Evolutionary conservation across 2,113 vertebrate species (phyloP), one percentile per base, ranked within the genome.

Genomic region (Tachuris rubrigastra): DNA sequence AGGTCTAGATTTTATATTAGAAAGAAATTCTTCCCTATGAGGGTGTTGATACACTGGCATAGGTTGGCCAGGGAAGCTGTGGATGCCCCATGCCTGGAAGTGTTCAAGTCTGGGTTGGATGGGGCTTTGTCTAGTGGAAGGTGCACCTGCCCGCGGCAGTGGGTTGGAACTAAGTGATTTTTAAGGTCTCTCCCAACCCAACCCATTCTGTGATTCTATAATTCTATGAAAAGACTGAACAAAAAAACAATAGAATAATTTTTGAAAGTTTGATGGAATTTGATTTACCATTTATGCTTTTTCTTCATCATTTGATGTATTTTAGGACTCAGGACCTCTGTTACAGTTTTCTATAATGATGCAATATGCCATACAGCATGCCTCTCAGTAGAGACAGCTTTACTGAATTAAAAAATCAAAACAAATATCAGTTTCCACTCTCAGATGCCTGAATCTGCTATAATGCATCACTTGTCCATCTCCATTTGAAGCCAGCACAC

Each of bases 81-180:
- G 78, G 24, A 16, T 76, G 62, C 2, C 25, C 39, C 25, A 62
- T 47, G 21, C 55, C 55, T 76, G 55, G 30, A 0, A 83, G 17
- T 35, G 47, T 0, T 25, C 63, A 35, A 83, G 63, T 30, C 17
- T 41, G 47, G 47, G 21, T 0, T 76, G 71, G 35, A 21, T 0
- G 0, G 22, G 15, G 20, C 12, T 63, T 23, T 31, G 25, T 27
- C 12, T 0, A 16, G 47, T 6, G 14, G 30, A 4, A 68, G 12
- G 4, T 53, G 62, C 55, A n/a, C 24, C 39, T 62, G n/a, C 6
- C 28, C 21, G 27, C 13, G 46, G 12, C 18, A 69, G 5, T 8
- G 24, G 12, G 12, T 16, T 39, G 65, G 22, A 78, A n/a, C 18
- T 3, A 53, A 24, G 46, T 30, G 24, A 76, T 7, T 9, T 76